These are phyloP conservation scores for Trematocara caparti DNA, from an alignment of 2,797 vertebrate genomes.

Conservation along the genomic window DNA sequence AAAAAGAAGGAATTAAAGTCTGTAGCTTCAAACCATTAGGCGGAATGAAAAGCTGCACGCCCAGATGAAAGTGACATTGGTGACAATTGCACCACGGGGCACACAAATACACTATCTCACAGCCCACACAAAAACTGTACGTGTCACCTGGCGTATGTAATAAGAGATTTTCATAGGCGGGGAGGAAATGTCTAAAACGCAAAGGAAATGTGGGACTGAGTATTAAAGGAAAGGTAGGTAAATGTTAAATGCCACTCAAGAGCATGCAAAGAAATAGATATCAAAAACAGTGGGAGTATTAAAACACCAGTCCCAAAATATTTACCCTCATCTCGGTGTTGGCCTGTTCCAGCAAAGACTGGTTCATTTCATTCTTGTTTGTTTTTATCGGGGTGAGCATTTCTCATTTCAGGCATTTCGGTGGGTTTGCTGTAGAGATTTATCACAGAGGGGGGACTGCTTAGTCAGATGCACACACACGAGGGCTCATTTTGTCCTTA, in stretches of 20 bases:
- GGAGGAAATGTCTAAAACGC: not conserved
- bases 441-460: constrained; percentile 29
- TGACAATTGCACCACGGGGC: constrained; percentile 24
- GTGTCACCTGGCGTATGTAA: not conserved
- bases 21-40: constrained; percentile 26
- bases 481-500: not conserved
- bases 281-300: not conserved
- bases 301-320: not conserved
- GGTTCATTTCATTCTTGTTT: constrained; percentile 1
- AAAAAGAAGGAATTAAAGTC: constrained; percentile 29
- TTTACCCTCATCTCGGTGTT: not conserved
- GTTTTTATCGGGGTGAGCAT: not conserved
- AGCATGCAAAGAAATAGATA: not conserved
- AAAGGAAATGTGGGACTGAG: not conserved
- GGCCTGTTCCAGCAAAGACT: not conserved
- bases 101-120: not conserved
- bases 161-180: not conserved
- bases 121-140: not conserved
- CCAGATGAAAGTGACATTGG: constrained; percentile 43
- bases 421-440: not conserved
- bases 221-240: not conserved
- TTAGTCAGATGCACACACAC: constrained; percentile 2
- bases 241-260: not conserved
- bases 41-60: constrained; percentile 7
- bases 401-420: not conserved